A percentile compares a stretch with the other conserved stretches of the same genome.
Evolutionary conservation across 2,888 invertebrate genomes (phyloP).

Genomic region (Halictus ligatus): DNA sequence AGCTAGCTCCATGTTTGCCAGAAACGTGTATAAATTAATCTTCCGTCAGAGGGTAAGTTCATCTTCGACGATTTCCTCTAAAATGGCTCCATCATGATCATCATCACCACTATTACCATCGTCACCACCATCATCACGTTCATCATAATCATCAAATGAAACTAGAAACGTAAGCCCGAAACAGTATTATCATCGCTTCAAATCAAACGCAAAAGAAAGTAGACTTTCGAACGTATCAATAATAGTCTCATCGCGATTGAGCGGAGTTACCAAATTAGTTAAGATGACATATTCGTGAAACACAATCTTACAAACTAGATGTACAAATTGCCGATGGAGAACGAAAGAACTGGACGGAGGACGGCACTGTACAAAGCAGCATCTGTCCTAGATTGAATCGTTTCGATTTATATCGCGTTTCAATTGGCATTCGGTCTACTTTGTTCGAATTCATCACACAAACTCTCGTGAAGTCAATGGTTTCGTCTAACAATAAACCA

Average conservation of each 20-base stretch:
- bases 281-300: background rate
- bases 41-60: conserved; percentile 93
- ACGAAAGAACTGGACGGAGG: background rate
- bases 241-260: background rate
- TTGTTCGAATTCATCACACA: background rate
- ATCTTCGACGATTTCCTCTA: conserved; percentile 8
- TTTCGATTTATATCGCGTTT: background rate
- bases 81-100: conserved; percentile 16
- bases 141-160: conserved; percentile 1
- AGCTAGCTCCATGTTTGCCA: conserved; percentile 99
- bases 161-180: conserved; percentile 4
- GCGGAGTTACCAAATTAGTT: background rate
- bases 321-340: background rate
- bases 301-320: background rate
- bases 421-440: background rate
- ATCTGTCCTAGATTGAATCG: background rate
- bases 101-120: background rate
- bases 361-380: background rate
- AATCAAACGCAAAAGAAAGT: background rate
- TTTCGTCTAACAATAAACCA: background rate
- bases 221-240: too few species aligned
- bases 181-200: background rate
- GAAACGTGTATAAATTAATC: conserved; percentile 98
- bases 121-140: background rate
- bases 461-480: background rate